Evolutionary conservation across 2,113 vertebrate genomes (phyloP), one percentile per base, ranked within the genome.

Genomic region (Ictidomys tridecemlineatus): DNA sequence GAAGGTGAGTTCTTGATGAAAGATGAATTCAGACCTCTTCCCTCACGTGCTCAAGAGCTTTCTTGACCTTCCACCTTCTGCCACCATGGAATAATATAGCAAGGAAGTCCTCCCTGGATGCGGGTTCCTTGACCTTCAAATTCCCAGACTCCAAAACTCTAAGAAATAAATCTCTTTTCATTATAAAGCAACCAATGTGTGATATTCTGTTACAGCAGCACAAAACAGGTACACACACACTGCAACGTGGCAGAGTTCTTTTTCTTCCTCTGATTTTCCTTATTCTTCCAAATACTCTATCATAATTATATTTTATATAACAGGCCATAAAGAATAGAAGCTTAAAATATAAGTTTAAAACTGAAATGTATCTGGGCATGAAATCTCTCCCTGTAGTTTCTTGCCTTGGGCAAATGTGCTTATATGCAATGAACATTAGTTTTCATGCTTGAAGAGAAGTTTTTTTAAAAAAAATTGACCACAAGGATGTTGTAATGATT

Each of bases 311-410:
- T 7, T 48, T 37, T 91, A 39, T 26, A 28, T 17, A 65, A 90
- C 32, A 97, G 6, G 7, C 61, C 61, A 65, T 10, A 93, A 85
- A 86, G 5, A 82, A 58, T 58, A 82, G 6, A 73, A n/a, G 12
- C 28, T 73, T 65, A 73, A 92, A 80, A 83, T 56, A 8, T 45
- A 74, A 39, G 37, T 51, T 87, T 67, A 74, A 93, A 93, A 88
- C 34, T 39, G 34, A 85, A 74, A 76, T 42, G 24, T 37, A 4
- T 39, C 12, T 91, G 3, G 8, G 4, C 70, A 85, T 22, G 20
- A 61, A 67, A 93, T 42, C 39, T 45, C 28, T 73, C 85, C 32
- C 39, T 65, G 69, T 88, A 28, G 28, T 84, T 72, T 24, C 7
- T 73, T 45, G 37, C 22, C 74, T 92, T 80, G 74, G 32, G 18